Evolutionary conservation across 1,140 invertebrate genomes (phyloP), one percentile per base, ranked within the genome.

Genomic region (Tetramorium simillimum): DNA sequence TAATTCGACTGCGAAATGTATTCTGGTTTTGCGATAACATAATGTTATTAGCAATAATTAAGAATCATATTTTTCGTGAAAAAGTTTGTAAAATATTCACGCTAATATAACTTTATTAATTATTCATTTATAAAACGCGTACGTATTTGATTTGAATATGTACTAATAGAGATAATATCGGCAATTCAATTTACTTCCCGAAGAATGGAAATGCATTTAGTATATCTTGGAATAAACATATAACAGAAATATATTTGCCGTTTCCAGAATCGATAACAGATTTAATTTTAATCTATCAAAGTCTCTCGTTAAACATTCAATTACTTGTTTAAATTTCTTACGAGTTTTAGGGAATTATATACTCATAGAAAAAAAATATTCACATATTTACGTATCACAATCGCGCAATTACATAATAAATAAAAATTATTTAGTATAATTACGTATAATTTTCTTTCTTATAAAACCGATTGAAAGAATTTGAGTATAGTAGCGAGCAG

Each of bases 1-100:
- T 3, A n/a, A 56, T 43, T 87, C 49, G 73, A 69, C 21, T 72
- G 33, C 21, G 16, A 10, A 85, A 84, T 84, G 60, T 73, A 58
- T 72, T 73, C 43, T 33, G 18, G 21, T 5, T 24, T 28, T n/a
- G 53, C 14, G 24, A 56, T n/a, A 16, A 56, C 18, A 33, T 16
- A 49, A 0, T 10, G 37, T 12, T 9, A 6, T 12, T 9, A 6
- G 24, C 37, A 18, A 46, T 60, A 6, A 28, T 37, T 58, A 18
- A 18, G 3, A 28, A 72, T 82, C 10, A 69, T 12, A 72, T 16
- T 72, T 80, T 69, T 69, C 2, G 16, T 21, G 62, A 80, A n/a
- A 67, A 51, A 67, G 14, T 24, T 80, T 63, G 37, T 24, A 16
- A 60, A 69, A 82, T 72, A 82, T 37, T 28, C 9, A 21, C 14